Evolutionary conservation across 30 jellyfish, hydroid and myxozoan species (phyloP).

Genomic region (Chrysaora quinquecirrha): DNA sequence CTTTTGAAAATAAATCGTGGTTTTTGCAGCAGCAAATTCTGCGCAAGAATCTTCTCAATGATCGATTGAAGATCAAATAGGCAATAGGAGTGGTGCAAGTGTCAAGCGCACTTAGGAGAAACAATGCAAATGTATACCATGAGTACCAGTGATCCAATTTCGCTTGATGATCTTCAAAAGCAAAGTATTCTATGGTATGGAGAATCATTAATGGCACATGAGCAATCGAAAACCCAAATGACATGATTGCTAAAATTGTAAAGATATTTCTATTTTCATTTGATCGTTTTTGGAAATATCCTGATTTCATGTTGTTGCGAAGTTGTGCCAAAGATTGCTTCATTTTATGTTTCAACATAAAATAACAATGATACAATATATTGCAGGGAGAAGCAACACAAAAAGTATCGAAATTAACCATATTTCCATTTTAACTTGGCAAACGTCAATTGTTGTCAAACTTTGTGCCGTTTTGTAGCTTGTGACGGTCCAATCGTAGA

Average conservation of each 20-base stretch:
- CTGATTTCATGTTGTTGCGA: constrained; percentile 1
- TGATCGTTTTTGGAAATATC: constrained; percentile 8
- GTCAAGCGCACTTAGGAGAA: constrained; percentile 34
- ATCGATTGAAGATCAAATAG: constrained; percentile 19
- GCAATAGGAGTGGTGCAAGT: constrained; percentile 48
- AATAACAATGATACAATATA: constrained; percentile 11
- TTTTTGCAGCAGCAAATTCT: constrained; percentile 6
- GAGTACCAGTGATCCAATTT: constrained; percentile 13
- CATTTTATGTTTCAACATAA: constrained; percentile 4
- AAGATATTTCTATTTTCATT: constrained; percentile 27
- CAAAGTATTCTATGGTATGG: constrained; percentile 19
- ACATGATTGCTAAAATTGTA: constrained; percentile 21
- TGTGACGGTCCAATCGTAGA: constrained; percentile 57
- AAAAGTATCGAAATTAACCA: constrained; percentile 19
- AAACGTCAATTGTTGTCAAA: neutral
- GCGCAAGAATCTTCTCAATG: constrained; percentile 43
- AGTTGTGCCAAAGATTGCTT: neutral
- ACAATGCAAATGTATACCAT: constrained; percentile 48
- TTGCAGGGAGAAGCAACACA: constrained; percentile 25
- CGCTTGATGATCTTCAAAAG: neutral
- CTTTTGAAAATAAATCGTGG: constrained; percentile 12
- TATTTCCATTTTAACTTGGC: constrained; percentile 11
- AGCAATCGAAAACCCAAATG: constrained; percentile 35
- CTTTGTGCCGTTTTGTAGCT: neutral
- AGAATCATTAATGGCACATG: constrained; percentile 37